Percentiles rank a stretch among this genome's conserved stretches.
Conservation (phyloP, 2,888 invertebrate genomes). For the Drosophila ustulata region DNA sequence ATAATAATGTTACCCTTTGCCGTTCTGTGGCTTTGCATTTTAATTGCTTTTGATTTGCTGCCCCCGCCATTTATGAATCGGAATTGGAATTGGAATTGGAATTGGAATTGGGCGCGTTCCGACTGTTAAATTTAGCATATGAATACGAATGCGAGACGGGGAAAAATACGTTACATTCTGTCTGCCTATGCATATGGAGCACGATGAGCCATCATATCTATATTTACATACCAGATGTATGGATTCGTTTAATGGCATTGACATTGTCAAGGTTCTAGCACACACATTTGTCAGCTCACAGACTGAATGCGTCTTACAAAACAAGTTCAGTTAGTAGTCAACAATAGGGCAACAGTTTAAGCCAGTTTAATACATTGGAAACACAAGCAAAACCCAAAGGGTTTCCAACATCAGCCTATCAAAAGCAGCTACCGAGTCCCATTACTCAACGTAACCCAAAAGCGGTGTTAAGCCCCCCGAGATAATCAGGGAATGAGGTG, state of each 20-base stretch:
- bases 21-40: constrained; percentile 72
- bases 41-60: constrained; percentile 77
- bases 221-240: constrained; percentile 13
- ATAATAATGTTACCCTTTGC: constrained; percentile 48
- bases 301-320: constrained; percentile 4
- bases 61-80: constrained; percentile 69
- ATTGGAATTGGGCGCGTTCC: constrained; percentile 69
- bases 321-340: constrained; percentile 13
- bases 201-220: constrained; percentile 27
- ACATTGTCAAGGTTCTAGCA: constrained; percentile 17
- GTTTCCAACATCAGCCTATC: constrained; percentile 3
- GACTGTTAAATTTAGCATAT: constrained; percentile 63
- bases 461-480: constrained; percentile 8
- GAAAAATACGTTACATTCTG: constrained; percentile 34
- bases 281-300: constrained; percentile 2
- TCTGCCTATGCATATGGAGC: constrained; percentile 37
- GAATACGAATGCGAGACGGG: constrained; percentile 31
- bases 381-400: constrained; percentile 4
- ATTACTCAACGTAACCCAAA: constrained; percentile 10
- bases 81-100: constrained; percentile 49
- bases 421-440: constrained; percentile 9
- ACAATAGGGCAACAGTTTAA: constrained; percentile 7
- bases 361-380: constrained; percentile 1
- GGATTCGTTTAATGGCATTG: constrained; percentile 15
- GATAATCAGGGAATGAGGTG: background rate